Evolutionary conservation across 2,888 invertebrate genomes (phyloP).

Genomic region (Zaprionus obscuricornis): DNA sequence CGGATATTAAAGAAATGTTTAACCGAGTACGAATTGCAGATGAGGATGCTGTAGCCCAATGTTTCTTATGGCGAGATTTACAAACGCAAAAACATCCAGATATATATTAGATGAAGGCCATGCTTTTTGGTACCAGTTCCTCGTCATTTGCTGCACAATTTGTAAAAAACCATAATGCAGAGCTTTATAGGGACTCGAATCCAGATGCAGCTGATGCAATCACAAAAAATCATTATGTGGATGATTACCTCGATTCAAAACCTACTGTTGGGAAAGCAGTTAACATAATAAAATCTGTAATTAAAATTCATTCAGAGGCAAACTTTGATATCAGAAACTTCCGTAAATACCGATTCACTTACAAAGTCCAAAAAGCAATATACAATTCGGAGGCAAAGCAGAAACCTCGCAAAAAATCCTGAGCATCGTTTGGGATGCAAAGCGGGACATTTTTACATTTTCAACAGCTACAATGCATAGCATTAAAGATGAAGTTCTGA

Average conservation of each 20-base stretch:
- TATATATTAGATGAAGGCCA: constrained; percentile 5
- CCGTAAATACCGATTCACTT: neutral
- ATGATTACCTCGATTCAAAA: constrained; percentile 1
- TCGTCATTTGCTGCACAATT: constrained; percentile 7
- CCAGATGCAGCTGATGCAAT: neutral
- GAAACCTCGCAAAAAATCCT: constrained; percentile 2
- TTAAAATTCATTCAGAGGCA: neutral
- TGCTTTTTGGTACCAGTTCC: constrained; percentile 16
- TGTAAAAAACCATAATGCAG: constrained; percentile 2
- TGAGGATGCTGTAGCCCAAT: constrained; percentile 4
- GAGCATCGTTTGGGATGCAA: constrained; percentile 8
- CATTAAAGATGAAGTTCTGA: neutral
- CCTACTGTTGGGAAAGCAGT: neutral
- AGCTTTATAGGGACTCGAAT: neutral
- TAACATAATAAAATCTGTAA: neutral
- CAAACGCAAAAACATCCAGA: constrained; percentile 4
- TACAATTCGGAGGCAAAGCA: neutral
- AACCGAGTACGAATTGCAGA: neutral
- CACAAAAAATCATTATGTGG: neutral
- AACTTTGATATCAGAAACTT: neutral
- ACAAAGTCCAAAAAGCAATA: neutral
- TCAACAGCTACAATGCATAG: neutral
- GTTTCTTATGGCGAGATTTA: constrained; percentile 9
- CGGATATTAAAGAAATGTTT: neutral
- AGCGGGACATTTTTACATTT: neutral